These are phyloP conservation scores for Pseudanteris insignis DNA, from an alignment of 2,888 invertebrate genomes.

Conservation along the genomic window DNA sequence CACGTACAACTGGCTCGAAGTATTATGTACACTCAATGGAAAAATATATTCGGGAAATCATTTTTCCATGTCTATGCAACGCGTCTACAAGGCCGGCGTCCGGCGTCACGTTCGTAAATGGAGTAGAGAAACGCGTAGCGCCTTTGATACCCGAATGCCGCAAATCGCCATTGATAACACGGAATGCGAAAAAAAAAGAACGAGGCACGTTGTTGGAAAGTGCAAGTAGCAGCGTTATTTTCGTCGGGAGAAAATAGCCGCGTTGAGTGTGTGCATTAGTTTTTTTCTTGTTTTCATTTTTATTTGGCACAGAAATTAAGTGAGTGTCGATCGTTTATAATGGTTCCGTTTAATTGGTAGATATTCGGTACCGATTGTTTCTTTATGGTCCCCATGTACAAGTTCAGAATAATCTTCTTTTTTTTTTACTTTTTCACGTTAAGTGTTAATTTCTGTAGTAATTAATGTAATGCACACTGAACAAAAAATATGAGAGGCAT, in stretches of 20 bases:
- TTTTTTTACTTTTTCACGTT: neutral
- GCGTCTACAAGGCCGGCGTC: conserved; percentile 30
- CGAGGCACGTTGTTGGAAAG: conserved; percentile 16
- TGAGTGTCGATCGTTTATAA: neutral
- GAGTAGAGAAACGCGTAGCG: conserved; percentile 38
- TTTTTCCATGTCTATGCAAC: conserved; percentile 37
- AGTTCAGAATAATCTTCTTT: too few species aligned
- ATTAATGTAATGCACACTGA: too few species aligned
- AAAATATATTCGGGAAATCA: conserved; percentile 36
- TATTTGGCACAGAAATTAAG: neutral
- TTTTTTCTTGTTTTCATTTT: neutral
- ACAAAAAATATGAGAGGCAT: too few species aligned
- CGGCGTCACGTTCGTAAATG: conserved; percentile 37
- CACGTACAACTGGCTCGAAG: conserved; percentile 12
- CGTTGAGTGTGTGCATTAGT: neutral
- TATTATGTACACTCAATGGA: conserved; percentile 18
- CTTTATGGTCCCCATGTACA: too few species aligned
- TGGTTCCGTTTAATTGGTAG: too few species aligned
- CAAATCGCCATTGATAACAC: conserved; percentile 26
- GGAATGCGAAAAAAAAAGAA: conserved; percentile 22
- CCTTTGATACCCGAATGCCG: conserved; percentile 30
- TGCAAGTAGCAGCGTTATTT: conserved; percentile 15
- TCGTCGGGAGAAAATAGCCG: conserved; percentile 2
- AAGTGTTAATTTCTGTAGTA: too few species aligned
- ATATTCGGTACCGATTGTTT: too few species aligned